Base-by-base conservation (phyloP, 2,113 vertebrate species). In the Malaclemys terrapin region DNA sequence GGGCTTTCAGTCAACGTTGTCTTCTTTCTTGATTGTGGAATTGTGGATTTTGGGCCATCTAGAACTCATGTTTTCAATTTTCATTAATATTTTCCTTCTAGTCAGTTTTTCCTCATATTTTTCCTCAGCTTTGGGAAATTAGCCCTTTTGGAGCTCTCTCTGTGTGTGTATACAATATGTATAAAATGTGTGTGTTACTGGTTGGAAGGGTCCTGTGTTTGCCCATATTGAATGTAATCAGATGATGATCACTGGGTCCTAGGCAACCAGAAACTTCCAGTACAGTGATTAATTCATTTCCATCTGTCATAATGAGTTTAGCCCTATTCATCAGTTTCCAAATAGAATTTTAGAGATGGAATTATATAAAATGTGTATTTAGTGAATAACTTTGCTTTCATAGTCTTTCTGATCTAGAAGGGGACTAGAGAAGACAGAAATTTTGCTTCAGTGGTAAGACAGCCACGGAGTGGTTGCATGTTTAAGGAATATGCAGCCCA, bases 381-480 rank as follows among this genome's bases (percentile, higher is more conserved):
- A 20, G 53, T 54, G 53, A 54, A 54, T 54, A 54, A 85, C 65
- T 80, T 57, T 0, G 87, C 2, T 79, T 85, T 62, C 83, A 53
- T 47, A 47, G 53, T 82, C 83, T 93, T 82, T 91, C 11, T 82
- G 47, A 88, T 19, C 14, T 90, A 90, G 75, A 85, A 75, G 5
- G 7, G 4, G 86, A 91, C 50, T 35, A 47, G 47, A 24, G 10
- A 89, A 90, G 90, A 25, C 53, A 4, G 0, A 0, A 79, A 35
- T 81, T 82, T 35, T 35, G 75, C 31, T 4, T 82, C 45, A 89
- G 69, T 88, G 59, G 10, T 31, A 87, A 7, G 10, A 31, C 80
- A 81, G 82, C 9, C 0, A 0, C 45, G 35, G 35, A 69, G 50
- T 57, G 35, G 31, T 53, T 89, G 17, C 6, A 59, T 5, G 65